These are phyloP conservation scores for Amblyjoppa proteus DNA, from an alignment of 2,888 invertebrate species.

Conservation along the genomic window DNA sequence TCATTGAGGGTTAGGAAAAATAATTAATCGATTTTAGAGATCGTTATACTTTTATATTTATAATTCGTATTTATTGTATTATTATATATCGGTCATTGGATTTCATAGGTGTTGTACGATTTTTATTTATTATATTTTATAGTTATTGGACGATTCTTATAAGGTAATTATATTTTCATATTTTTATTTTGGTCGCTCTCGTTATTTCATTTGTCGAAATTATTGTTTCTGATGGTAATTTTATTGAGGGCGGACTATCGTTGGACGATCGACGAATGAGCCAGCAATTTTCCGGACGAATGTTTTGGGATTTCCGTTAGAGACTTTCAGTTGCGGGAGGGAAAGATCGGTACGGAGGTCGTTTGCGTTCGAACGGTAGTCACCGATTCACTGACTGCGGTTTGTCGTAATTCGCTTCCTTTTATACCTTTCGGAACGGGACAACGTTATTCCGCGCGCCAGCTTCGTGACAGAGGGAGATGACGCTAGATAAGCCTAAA, in stretches of 20 bases:
- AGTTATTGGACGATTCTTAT: too few relatives aligned
- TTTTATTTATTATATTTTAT: too few relatives aligned
- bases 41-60: too few relatives aligned
- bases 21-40: too few relatives aligned
- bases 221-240: too few relatives aligned
- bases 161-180: too few relatives aligned
- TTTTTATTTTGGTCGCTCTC: too few relatives aligned
- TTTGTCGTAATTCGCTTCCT: conserved; percentile 74
- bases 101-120: too few relatives aligned
- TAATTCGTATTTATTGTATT: too few relatives aligned
- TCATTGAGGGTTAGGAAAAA: not conserved
- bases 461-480: conserved; percentile 47
- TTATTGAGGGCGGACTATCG: too few relatives aligned
- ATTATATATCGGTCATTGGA: too few relatives aligned
- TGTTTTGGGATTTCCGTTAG: not conserved
- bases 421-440: conserved; percentile 75
- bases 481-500: conserved; percentile 65
- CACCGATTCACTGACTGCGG: conserved; percentile 75
- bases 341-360: not conserved
- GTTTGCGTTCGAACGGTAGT: conserved; percentile 59
- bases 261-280: not conserved
- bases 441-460: conserved; percentile 28
- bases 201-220: too few relatives aligned
- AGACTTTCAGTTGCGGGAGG: not conserved
- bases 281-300: not conserved